These are phyloP conservation scores for Candidula unifasciata DNA, from an alignment of 2,888 invertebrate species.

Conservation along the genomic window DNA sequence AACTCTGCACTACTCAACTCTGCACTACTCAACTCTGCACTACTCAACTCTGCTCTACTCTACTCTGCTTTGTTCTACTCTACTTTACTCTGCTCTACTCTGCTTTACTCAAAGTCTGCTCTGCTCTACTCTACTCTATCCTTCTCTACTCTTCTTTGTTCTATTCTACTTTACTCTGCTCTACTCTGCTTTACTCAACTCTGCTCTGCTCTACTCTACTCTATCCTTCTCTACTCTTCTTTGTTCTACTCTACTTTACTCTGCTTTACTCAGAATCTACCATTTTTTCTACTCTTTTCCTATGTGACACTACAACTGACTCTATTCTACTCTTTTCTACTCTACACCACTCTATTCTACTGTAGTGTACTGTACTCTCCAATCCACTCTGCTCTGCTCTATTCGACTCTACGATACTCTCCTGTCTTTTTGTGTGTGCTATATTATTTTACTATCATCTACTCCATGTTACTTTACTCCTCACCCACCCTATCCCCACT, in stretches of 20 bases:
- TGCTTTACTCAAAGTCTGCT: background rate
- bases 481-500: background rate
- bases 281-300: too few species aligned
- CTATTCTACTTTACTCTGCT: background rate
- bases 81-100: background rate
- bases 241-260: background rate
- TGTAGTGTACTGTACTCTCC: too few species aligned
- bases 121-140: background rate
- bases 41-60: constrained; percentile 1
- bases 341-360: too few species aligned
- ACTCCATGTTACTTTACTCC: background rate
- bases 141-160: background rate
- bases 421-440: background rate
- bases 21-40: background rate
- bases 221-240: background rate
- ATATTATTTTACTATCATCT: background rate
- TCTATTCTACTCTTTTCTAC: too few species aligned
- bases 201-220: background rate
- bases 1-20: background rate
- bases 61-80: background rate
- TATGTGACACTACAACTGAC: too few species aligned
- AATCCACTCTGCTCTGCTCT: too few species aligned
- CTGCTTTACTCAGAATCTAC: background rate
- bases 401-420: background rate
- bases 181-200: background rate